A percentile compares a stretch with the other conserved stretches of the same genome.
Evolutionary conservation across 2,113 vertebrate species (phyloP).

Genomic region (Pycnonotus jocosus): DNA sequence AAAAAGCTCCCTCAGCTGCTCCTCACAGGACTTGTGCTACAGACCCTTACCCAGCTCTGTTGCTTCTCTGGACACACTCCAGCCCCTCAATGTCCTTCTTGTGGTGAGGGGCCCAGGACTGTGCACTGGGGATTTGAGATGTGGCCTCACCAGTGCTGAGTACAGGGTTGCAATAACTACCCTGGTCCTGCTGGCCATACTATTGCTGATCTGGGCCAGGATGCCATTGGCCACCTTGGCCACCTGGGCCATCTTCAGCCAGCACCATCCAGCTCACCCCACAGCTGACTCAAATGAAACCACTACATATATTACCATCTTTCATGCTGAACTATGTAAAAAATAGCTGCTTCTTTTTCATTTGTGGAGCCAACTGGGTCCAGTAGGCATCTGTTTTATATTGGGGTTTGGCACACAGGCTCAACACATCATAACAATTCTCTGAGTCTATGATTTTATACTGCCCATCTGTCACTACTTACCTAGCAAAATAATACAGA

Average conservation of each 20-base stretch:
- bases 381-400: neutral
- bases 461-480: neutral
- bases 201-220: neutral
- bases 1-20: neutral
- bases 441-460: neutral
- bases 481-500: neutral
- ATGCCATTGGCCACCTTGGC: neutral
- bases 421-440: neutral
- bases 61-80: neutral
- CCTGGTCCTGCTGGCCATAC: neutral
- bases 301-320: neutral
- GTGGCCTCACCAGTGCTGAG: accelerated
- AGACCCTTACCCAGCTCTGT: accelerated
- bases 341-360: neutral
- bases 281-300: neutral
- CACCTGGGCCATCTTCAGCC: neutral
- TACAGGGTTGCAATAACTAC: accelerated
- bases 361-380: neutral
- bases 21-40: neutral
- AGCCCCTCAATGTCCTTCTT: neutral
- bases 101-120: neutral
- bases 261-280: neutral
- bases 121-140: accelerated
- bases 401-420: neutral
- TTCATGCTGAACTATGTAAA: neutral